Evolutionary conservation across 1,140 invertebrate genomes (phyloP), one percentile per base, ranked within the genome.

Genomic region (Ylistrum balloti): DNA sequence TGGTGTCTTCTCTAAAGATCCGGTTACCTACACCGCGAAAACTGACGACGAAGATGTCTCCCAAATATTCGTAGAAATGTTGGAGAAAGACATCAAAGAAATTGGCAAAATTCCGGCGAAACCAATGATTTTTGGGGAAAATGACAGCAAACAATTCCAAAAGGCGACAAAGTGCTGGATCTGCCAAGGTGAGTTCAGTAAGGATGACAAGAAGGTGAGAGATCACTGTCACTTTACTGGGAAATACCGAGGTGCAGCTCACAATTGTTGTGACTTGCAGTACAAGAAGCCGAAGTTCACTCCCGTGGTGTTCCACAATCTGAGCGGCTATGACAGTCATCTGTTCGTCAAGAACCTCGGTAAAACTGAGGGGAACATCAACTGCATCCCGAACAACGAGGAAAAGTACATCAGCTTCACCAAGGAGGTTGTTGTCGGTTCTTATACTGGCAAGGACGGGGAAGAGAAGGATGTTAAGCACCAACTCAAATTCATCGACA

Each of bases 291-390:
- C 74, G 0, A 33, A 48, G 48, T 91, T 91, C 28, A 91, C 96
- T 89, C 95, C 96, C n/a, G 92, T 96, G 34, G 91, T 96, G 89
- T 95, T 96, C 88, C 96, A 96, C 91, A 96, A 96, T 93, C 91
- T 96, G 20, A 88, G 85, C 32, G 94, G 93, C 0, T 96, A 96
- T 94, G 95, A 96, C 92, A 38, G 91, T 56, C 96, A 96, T 91
- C 89, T 96, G 0, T 93, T 96, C 86, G 94, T 96, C 15, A 92
- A 95, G 92, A 91, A 91, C 32, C 48, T 96, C 15, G 91, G 92
- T 28, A n/a, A 92, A 32, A 91, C 93, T 33, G 93, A 93, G 7
- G 33, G 34, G 28, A 33, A 94, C 38, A 95, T 96, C 33, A 92
- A 93, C 41, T 90, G 95, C 38, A 95, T 96, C 28, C 93, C 95